Conservation (phyloP, 1,140 invertebrate species). For the Lerema accius region DNA sequence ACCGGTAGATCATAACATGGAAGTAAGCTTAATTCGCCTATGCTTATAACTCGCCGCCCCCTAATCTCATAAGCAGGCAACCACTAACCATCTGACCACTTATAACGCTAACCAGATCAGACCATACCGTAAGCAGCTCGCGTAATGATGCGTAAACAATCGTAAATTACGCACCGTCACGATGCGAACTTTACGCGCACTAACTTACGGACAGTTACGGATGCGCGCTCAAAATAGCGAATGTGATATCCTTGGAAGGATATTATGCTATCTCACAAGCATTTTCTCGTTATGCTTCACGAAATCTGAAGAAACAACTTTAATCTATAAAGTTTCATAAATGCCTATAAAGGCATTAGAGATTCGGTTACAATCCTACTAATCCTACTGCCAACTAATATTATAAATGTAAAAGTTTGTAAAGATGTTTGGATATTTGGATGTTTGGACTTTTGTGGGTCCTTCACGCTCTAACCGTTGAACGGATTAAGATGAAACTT, state of each 20-base stretch:
- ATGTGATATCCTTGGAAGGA: constrained; percentile 18
- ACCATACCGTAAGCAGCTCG: constrained; percentile 8
- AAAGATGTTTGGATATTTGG: too few relatives aligned
- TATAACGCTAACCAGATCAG: constrained; percentile 24
- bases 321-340: too few relatives aligned
- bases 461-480: too few relatives aligned
- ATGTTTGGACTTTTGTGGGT: too few relatives aligned
- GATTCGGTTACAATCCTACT: too few relatives aligned
- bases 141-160: constrained; percentile 54
- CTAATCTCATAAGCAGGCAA: not conserved
- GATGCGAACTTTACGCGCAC: constrained; percentile 17
- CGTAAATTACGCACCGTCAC: constrained; percentile 45
- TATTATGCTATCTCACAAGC: too few relatives aligned
- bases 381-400: too few relatives aligned
- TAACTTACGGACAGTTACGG: constrained; percentile 2
- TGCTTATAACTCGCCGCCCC: not conserved
- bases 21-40: not conserved
- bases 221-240: constrained; percentile 4
- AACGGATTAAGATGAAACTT: too few relatives aligned
- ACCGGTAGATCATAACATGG: not conserved
- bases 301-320: too few relatives aligned
- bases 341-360: too few relatives aligned
- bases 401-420: too few relatives aligned
- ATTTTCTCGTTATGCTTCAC: too few relatives aligned
- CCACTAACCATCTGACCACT: constrained; percentile 6